A percentile compares a stretch with the other conserved stretches of the same genome.
These are phyloP conservation scores for Drosophila littoralis DNA, from an alignment of 1,140 invertebrate genomes.

Conservation along the genomic window DNA sequence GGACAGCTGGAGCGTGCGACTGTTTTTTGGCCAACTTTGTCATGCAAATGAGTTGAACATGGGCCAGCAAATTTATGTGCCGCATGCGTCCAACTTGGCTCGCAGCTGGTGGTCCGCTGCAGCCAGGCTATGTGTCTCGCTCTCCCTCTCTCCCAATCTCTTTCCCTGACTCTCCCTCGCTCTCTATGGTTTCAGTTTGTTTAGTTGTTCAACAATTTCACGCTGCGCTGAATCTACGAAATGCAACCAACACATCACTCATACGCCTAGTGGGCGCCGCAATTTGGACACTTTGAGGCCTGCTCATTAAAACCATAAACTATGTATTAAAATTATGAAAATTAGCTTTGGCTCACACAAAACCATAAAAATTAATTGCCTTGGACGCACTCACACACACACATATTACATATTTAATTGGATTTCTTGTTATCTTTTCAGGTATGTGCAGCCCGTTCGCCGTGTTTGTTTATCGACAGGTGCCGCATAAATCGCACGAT, in stretches of 20 bases:
- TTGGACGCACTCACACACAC: conserved; percentile 5
- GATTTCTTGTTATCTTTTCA: conserved; percentile 64
- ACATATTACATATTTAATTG: conserved; percentile 43
- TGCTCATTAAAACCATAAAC: conserved; percentile 33
- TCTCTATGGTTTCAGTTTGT: conserved; percentile 30
- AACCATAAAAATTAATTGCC: conserved; percentile 57
- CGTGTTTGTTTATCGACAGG: conserved; percentile 17
- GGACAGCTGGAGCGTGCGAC: neutral
- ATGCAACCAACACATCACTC: conserved; percentile 61
- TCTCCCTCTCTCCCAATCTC: conserved; percentile 9
- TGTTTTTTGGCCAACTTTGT: conserved; percentile 77
- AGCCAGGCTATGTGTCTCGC: neutral
- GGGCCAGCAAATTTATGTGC: conserved; percentile 63
- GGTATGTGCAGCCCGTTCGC: conserved; percentile 42
- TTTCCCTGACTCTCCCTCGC: neutral
- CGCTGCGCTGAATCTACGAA: conserved; percentile 46
- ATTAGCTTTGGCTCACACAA: conserved; percentile 39
- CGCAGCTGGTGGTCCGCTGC: neutral
- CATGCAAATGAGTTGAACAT: conserved; percentile 73
- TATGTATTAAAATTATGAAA: conserved; percentile 54
- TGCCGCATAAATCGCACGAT: conserved; percentile 55
- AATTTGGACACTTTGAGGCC: conserved; percentile 26
- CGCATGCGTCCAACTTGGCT: conserved; percentile 53
- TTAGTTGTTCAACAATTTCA: conserved; percentile 57
- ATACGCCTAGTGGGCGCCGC: conserved; percentile 46